Evolutionary conservation across 2,113 vertebrate genomes (phyloP).

Genomic region (Chionodraco myersi): DNA sequence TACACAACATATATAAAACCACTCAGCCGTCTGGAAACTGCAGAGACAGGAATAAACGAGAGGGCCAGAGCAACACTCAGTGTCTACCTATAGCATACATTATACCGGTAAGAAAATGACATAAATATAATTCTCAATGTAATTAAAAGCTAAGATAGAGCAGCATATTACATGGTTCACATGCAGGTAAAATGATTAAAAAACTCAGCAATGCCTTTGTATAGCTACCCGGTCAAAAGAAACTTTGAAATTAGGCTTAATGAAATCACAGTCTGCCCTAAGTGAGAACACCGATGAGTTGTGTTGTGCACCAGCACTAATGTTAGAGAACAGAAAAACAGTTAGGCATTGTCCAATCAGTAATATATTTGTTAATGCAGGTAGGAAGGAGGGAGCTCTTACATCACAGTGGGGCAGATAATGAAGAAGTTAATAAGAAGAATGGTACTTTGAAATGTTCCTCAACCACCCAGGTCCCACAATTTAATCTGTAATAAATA

Average conservation of each 20-base stretch:
- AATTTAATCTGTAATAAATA: slow-evolving; percentile 99
- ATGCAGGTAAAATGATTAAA: slow-evolving; percentile 6
- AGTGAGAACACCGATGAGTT: slow-evolving; percentile 60
- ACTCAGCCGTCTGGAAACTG: slow-evolving; percentile 51
- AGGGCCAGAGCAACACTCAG: background rate
- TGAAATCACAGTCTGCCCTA: slow-evolving; percentile 50
- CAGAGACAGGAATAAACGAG: slow-evolving; percentile 20
- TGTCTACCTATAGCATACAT: background rate
- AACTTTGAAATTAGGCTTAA: slow-evolving; percentile 54
- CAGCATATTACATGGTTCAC: slow-evolving; percentile 9
- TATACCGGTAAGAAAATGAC: background rate
- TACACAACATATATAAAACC: slow-evolving; percentile 72
- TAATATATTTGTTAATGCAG: slow-evolving; percentile 80
- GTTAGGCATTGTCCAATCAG: slow-evolving; percentile 66
- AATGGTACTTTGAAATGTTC: slow-evolving; percentile 99
- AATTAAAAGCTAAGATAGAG: slow-evolving; percentile 15
- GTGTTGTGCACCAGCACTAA: slow-evolving; percentile 49
- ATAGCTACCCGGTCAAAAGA: slow-evolving; percentile 29
- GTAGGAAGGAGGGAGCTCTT: slow-evolving; percentile 80
- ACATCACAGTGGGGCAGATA: slow-evolving; percentile 94
- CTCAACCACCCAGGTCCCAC: slow-evolving; percentile 97
- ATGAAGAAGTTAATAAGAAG: slow-evolving; percentile 99
- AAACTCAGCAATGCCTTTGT: background rate
- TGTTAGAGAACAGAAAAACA: slow-evolving; percentile 64
- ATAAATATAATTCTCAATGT: slow-evolving; percentile 16